A percentile compares a stretch with the other conserved stretches of the same genome.
phyloP scores from a whole-genome alignment of 2,888 invertebrate species.

The Rhingia campestris region DNA sequence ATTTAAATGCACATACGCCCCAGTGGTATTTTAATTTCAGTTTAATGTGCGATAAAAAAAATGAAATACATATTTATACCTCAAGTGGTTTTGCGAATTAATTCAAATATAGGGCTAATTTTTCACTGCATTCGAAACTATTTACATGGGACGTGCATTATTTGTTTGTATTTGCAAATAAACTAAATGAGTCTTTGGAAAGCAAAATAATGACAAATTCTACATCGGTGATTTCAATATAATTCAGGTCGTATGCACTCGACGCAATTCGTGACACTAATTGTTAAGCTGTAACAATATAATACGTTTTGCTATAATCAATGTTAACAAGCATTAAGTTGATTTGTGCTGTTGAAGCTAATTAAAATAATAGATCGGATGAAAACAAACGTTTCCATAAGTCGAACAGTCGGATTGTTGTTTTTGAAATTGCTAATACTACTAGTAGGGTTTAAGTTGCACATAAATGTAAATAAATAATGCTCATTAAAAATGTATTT shows the following conservation, averaged over 20 bases:
- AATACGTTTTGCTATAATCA: neutral
- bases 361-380: neutral
- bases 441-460: too few relatives aligned
- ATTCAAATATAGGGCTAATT: conserved; percentile 13
- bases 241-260: neutral
- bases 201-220: neutral
- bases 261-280: neutral
- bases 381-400: neutral
- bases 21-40: conserved; percentile 42
- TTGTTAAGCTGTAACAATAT: neutral
- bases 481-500: too few relatives aligned
- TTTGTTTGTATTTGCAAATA: neutral
- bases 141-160: conserved; percentile 2
- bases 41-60: conserved; percentile 27
- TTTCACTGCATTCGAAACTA: conserved; percentile 8
- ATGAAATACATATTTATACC: conserved; percentile 26
- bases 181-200: neutral
- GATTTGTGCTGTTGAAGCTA: neutral
- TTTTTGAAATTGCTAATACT: too few relatives aligned
- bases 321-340: neutral
- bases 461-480: too few relatives aligned
- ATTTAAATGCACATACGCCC: conserved; percentile 65
- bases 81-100: conserved; percentile 45
- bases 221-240: neutral
- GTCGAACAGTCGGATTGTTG: too few relatives aligned